These are phyloP conservation scores for Esperia sulphurella DNA, from an alignment of 2,888 invertebrate species.

Conservation along the genomic window DNA sequence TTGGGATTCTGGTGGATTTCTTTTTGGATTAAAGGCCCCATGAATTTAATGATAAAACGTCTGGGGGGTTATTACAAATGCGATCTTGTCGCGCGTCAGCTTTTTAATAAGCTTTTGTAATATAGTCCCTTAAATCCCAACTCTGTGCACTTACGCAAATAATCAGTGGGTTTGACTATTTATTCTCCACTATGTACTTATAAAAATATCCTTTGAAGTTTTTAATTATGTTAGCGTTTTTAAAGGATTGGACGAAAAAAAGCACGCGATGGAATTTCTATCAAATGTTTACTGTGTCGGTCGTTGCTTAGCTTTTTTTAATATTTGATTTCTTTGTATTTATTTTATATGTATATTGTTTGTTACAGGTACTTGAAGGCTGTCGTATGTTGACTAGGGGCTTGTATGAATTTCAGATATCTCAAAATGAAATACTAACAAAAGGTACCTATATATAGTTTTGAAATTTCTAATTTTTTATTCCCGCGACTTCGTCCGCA, in stretches of 20 bases:
- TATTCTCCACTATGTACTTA: background rate
- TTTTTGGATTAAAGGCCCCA: constrained; percentile 76
- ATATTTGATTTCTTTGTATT: background rate
- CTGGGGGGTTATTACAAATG: constrained; percentile 8
- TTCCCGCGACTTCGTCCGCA: too few relatives aligned
- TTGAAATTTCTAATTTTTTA: too few relatives aligned
- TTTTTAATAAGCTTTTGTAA: constrained; percentile 41
- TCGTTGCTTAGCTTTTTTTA: too few relatives aligned
- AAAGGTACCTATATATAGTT: background rate
- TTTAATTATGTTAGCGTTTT: too few relatives aligned
- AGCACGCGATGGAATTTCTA: too few relatives aligned
- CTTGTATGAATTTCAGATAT: too few relatives aligned
- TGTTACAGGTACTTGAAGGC: background rate
- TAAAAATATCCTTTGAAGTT: too few relatives aligned
- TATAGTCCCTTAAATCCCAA: constrained; percentile 8
- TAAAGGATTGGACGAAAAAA: too few relatives aligned
- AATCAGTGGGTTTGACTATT: constrained; percentile 1
- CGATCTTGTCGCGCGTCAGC: constrained; percentile 57
- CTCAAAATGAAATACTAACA: background rate
- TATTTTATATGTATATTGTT: background rate
- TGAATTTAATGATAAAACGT: constrained; percentile 76
- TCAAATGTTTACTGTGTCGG: too few relatives aligned
- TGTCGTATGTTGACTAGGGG: too few relatives aligned
- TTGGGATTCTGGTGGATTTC: constrained; percentile 75
- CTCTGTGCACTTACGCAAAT: constrained; percentile 1